These are phyloP conservation scores for Clostera curtula DNA, from an alignment of 2,888 invertebrate species.

Conservation along the genomic window DNA sequence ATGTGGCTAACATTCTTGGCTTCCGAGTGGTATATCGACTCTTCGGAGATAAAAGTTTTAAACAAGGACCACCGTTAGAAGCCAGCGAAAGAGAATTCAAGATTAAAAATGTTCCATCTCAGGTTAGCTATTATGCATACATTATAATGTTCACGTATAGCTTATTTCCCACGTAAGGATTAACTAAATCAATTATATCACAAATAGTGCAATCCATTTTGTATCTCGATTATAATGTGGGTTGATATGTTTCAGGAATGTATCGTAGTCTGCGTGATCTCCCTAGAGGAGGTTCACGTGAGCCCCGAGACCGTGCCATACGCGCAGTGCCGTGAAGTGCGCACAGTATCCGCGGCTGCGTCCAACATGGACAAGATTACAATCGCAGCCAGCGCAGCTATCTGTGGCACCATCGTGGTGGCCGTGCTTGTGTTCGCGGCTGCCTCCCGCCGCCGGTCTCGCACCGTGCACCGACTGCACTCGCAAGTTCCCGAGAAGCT, in stretches of 20 bases:
- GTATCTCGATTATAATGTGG: too few relatives aligned
- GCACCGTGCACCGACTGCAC: conserved; percentile 83
- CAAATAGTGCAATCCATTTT: too few relatives aligned
- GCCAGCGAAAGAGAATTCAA: conserved; percentile 93
- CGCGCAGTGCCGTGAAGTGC: conserved; percentile 90
- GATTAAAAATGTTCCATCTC: conserved; percentile 93
- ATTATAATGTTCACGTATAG: not conserved
- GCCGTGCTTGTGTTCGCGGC: conserved; percentile 93
- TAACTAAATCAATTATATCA: too few relatives aligned
- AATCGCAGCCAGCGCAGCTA: conserved; percentile 93
- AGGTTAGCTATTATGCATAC: conserved; percentile 62
- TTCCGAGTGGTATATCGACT: conserved; percentile 91
- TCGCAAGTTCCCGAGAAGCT: conserved; percentile 81
- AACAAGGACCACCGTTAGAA: conserved; percentile 91
- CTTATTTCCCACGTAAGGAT: too few relatives aligned
- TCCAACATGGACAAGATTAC: conserved; percentile 97
- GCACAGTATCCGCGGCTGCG: conserved; percentile 87
- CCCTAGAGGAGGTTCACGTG: conserved; percentile 90
- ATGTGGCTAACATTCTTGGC: conserved; percentile 89
- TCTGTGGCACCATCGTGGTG: conserved; percentile 92
- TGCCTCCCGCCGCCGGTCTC: conserved; percentile 85
- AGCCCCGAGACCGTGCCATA: conserved; percentile 90
- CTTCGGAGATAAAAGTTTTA: conserved; percentile 92
- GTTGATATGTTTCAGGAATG: conserved; percentile 91
- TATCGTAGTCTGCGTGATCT: conserved; percentile 94